phyloP scores from a whole-genome alignment of 1,140 invertebrate genomes.

The Scaptomyza pallida region DNA sequence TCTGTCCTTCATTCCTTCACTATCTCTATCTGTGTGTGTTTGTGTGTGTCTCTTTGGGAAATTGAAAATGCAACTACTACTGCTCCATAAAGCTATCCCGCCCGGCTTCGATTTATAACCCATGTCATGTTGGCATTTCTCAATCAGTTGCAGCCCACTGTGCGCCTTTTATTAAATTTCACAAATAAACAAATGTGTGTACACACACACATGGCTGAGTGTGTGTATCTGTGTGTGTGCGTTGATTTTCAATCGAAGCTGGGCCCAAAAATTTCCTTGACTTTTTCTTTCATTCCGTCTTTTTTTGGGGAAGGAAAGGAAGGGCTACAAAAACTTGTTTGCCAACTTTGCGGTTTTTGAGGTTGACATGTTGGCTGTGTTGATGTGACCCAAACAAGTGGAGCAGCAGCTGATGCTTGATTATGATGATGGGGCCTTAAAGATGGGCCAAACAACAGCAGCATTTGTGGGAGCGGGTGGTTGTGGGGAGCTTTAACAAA shows the following conservation, averaged over 20 bases:
- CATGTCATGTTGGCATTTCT: constrained; percentile 43
- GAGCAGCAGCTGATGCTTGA: constrained; percentile 69
- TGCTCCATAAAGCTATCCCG: not conserved
- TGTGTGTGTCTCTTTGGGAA: not conserved
- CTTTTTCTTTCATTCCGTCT: constrained; percentile 33
- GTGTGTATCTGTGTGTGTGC: constrained; percentile 50
- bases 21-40: too few relatives aligned
- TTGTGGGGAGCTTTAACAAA: constrained; percentile 30
- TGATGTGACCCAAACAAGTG: constrained; percentile 77
- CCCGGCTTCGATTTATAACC: constrained; percentile 21
- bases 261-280: constrained; percentile 53
- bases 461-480: too few relatives aligned
- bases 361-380: constrained; percentile 81
- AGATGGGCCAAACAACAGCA: too few relatives aligned
- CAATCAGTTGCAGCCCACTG: constrained; percentile 61
- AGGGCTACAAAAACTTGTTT: constrained; percentile 63
- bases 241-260: constrained; percentile 80
- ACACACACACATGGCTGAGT: constrained; percentile 29
- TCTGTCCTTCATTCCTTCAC: not conserved
- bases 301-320: too few relatives aligned
- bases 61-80: constrained; percentile 11
- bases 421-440: constrained; percentile 67
- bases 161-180: constrained; percentile 67
- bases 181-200: constrained; percentile 57
- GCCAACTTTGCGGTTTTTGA: constrained; percentile 81